Percentiles rank a stretch among this genome's conserved stretches.
phyloP scores from a whole-genome alignment of 2,113 vertebrate genomes.

The Todiramphus saurophagus region DNA sequence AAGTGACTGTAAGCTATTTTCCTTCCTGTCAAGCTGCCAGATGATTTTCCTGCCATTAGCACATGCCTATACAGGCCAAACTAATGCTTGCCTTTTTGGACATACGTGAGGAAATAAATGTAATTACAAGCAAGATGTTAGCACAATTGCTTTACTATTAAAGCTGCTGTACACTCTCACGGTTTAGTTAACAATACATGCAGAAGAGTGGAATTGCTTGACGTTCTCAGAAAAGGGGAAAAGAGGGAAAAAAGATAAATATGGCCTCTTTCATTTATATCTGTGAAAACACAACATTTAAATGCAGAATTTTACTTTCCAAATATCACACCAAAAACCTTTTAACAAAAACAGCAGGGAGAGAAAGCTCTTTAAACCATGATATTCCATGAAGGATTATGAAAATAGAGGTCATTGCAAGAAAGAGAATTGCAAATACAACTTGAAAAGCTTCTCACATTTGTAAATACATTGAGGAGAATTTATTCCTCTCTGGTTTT shows the following conservation, averaged over 20 bases:
- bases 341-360: slow-evolving; percentile 84
- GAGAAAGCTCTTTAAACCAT: slow-evolving; percentile 80
- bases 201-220: slow-evolving; percentile 43
- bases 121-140: slow-evolving; percentile 78
- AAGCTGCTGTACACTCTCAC: slow-evolving; percentile 44
- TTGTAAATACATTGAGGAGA: slow-evolving; percentile 77
- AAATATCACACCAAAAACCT: slow-evolving; percentile 79
- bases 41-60: slow-evolving; percentile 63
- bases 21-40: slow-evolving; percentile 55
- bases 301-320: slow-evolving; percentile 83
- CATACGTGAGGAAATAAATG: slow-evolving; percentile 75
- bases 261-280: slow-evolving; percentile 68
- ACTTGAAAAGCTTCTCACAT: slow-evolving; percentile 78
- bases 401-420: slow-evolving; percentile 82
- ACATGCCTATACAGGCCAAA: slow-evolving; percentile 46
- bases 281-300: slow-evolving; percentile 79
- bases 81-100: slow-evolving; percentile 68
- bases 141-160: slow-evolving; percentile 70
- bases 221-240: slow-evolving; percentile 25
- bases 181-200: slow-evolving; percentile 66
- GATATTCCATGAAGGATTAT: slow-evolving; percentile 84
- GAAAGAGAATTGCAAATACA: slow-evolving; percentile 79
- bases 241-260: slow-evolving; percentile 50
- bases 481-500: slow-evolving; percentile 75
- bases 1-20: slow-evolving; percentile 70